Percentiles rank a stretch among this genome's conserved stretches.
Conservation (phyloP, 2,797 vertebrate genomes). For the Fistularia tabacaria region DNA sequence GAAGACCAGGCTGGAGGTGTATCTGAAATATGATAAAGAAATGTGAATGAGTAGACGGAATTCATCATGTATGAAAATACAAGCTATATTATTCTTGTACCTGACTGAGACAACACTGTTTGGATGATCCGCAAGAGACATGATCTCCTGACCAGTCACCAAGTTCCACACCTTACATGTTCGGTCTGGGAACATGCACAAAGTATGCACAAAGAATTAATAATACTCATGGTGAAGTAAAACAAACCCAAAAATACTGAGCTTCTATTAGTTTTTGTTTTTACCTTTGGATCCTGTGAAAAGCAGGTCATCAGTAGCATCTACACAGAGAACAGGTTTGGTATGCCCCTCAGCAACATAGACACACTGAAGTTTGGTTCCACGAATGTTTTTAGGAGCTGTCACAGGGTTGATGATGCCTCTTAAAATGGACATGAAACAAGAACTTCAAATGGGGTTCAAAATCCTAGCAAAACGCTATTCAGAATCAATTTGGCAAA, state of each 20-base stretch:
- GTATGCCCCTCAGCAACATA: conserved; percentile 90
- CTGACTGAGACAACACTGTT: conserved; percentile 92
- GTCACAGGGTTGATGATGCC: conserved; percentile 88
- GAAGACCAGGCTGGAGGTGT: conserved; percentile 92
- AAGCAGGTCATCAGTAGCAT: conserved; percentile 94
- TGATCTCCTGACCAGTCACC: conserved; percentile 98
- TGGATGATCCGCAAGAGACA: conserved; percentile 93
- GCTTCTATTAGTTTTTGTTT: neutral
- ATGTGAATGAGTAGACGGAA: neutral
- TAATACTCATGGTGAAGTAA: neutral
- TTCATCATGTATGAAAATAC: neutral
- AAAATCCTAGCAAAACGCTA: neutral
- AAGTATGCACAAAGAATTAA: neutral
- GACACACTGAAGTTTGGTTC: conserved; percentile 81
- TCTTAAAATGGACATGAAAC: conserved; percentile 57
- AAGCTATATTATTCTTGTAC: conserved; percentile 22
- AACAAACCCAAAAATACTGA: too few relatives aligned
- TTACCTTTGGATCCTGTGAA: conserved; percentile 97
- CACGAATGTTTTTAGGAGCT: conserved; percentile 70
- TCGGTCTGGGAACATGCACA: conserved; percentile 76
- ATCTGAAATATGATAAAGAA: conserved; percentile 49
- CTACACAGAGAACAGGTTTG: conserved; percentile 93
- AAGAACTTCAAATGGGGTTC: neutral
- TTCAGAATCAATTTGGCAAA: too few relatives aligned
- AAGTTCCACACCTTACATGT: conserved; percentile 99